Conservation (phyloP, 2,888 invertebrate genomes). For the Isotomurus palustris region DNA sequence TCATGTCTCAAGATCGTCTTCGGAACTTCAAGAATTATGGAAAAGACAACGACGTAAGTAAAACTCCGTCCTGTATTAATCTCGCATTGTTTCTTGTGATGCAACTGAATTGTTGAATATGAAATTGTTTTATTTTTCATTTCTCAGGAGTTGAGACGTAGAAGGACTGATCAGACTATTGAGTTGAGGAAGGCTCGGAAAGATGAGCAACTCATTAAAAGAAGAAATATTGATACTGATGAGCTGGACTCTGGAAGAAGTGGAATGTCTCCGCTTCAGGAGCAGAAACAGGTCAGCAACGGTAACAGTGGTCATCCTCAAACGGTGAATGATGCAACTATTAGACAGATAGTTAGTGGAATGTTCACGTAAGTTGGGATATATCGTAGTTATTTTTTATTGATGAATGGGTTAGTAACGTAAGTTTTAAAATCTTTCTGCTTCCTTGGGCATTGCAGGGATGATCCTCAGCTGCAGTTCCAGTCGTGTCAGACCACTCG, state of each 20-base stretch:
- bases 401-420: neutral
- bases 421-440: neutral
- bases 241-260: conserved; percentile 52
- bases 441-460: conserved; percentile 23
- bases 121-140: conserved; percentile 8
- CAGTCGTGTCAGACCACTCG: conserved; percentile 74
- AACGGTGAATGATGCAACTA: conserved; percentile 40
- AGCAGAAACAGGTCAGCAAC: no score
- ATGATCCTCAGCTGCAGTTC: conserved; percentile 26
- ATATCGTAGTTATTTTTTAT: neutral
- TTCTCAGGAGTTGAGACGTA: conserved; percentile 74
- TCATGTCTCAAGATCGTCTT: conserved; percentile 54
- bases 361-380: conserved; percentile 19
- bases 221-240: conserved; percentile 69
- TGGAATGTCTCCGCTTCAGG: no score
- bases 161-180: conserved; percentile 81
- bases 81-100: no score
- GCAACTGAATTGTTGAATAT: no score
- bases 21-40: conserved; percentile 73
- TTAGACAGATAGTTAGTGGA: conserved; percentile 22
- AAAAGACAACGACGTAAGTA: conserved; percentile 66
- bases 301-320: no score
- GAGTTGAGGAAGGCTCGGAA: conserved; percentile 88
- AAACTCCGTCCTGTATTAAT: neutral
- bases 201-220: conserved; percentile 87